These are phyloP conservation scores for Pocillopora grandis DNA, from an alignment of 92 coral and sea anemone genomes.

Conservation along the genomic window DNA sequence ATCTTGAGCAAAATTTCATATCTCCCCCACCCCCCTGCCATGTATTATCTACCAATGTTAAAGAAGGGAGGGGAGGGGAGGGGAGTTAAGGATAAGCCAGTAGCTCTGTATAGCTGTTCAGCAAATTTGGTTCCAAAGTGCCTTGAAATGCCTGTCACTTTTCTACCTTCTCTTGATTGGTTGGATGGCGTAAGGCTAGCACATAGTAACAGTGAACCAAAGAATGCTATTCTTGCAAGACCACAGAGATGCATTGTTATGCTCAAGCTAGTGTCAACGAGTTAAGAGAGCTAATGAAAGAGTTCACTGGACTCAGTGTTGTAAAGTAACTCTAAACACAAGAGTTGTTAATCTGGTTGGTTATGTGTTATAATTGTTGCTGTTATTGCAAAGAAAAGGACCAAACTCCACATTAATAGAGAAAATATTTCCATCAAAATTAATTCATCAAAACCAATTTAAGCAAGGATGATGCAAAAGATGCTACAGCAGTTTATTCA, in stretches of 20 bases:
- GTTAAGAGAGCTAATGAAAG: not conserved
- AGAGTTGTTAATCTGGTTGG: not conserved
- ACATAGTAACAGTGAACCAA: conserved; percentile 75
- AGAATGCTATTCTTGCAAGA: not conserved
- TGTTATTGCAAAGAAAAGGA: not conserved
- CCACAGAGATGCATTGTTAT: not conserved
- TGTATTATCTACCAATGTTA: not conserved
- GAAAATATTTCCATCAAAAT: no score
- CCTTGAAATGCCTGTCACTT: conserved; percentile 79
- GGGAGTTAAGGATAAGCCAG: not conserved
- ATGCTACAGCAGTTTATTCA: not conserved
- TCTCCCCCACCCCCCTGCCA: no score
- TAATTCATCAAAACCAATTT: not conserved
- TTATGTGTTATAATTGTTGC: no score
- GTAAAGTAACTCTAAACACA: no score
- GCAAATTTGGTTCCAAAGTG: conserved; percentile 86
- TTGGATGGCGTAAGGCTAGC: conserved; percentile 84
- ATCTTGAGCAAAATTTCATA: no score
- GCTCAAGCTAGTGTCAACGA: not conserved
- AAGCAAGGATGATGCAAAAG: not conserved
- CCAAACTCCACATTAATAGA: no score
- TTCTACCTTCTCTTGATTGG: conserved; percentile 89
- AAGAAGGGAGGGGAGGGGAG: not conserved
- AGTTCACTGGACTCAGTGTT: no score
- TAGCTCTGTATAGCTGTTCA: conserved; percentile 51